Base-by-base conservation (phyloP, 2,113 vertebrate species). In the Xiphophorus couchianus region DNA sequence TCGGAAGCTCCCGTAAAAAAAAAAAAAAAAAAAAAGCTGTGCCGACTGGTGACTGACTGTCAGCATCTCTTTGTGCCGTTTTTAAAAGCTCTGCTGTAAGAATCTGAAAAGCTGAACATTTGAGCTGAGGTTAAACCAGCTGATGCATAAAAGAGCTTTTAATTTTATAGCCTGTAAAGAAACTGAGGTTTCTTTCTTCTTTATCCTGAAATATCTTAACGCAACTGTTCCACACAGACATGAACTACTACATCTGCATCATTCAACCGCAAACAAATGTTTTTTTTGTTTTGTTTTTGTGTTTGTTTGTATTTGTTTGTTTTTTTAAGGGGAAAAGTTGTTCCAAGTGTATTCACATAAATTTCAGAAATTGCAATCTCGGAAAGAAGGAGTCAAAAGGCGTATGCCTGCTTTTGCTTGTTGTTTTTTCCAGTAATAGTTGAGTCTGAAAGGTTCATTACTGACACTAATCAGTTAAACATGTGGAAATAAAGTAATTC, bases 1-100 rank as follows among this genome's bases (percentile, higher is more conserved):
- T 84, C 48, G 51, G 25, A 77, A 74, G 77, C 29, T 39, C 63
- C 35, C 66, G 77, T 73, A 44, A 64, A 82, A 12, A 11, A 37
- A 37, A 3, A 37, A 11, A 11, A 3, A 37, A 37, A 11, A 10
- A 37, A 3, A 89, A 84, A 4, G 61, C 66, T 72, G 58, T 0
- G 14, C 54, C 28, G 62, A 27, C 62, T 63, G 27, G 1, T 60
- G 63, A 63, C 27, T 73, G 37, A 62, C 37, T 19, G 60, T 28
- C 48, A 70, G 51, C 15, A 5, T n/a, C 33, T 70, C 22, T 7
- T 65, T 54, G 65, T n/a, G 54, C n/a, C 25, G 4, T 74, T 39
- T 73, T 35, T 25, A 4, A 29, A 74, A 74, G 62, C 30, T 66
- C 19, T 4, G 42, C 22, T 51, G 29, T 66, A 27, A 33, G 30